Evolutionary conservation across 2,888 invertebrate genomes (phyloP).

Genomic region (Lasioglossum leucozonium): DNA sequence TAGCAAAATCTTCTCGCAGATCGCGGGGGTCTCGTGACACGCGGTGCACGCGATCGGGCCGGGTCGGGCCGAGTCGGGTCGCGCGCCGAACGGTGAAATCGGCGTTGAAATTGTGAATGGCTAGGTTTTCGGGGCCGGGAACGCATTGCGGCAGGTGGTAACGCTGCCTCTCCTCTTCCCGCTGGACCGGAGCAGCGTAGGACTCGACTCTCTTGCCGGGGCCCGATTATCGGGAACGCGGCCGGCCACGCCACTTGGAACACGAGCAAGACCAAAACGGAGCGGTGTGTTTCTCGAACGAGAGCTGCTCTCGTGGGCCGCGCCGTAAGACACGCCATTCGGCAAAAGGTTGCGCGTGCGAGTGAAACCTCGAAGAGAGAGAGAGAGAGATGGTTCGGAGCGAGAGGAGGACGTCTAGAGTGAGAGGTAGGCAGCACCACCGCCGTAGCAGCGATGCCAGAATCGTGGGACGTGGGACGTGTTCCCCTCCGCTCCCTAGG

Average conservation of each 20-base stretch:
- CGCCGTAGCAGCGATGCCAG: not conserved
- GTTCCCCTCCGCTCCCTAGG: too few species aligned
- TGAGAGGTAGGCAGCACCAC: not conserved
- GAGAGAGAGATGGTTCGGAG: conserved; percentile 17
- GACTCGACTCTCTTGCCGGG: conserved; percentile 39
- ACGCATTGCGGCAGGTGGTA: conserved; percentile 62
- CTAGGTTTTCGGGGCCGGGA: conserved; percentile 45
- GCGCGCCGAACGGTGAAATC: conserved; percentile 56
- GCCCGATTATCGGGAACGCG: conserved; percentile 69
- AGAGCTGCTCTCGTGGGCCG: conserved; percentile 50
- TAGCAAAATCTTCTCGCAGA: conserved; percentile 27
- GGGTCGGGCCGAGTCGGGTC: not conserved
- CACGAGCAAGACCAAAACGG: conserved; percentile 66
- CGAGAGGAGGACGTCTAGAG: conserved; percentile 23
- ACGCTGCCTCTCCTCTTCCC: conserved; percentile 35
- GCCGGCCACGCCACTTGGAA: conserved; percentile 66
- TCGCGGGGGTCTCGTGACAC: conserved; percentile 30
- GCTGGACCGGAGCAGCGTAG: conserved; percentile 61
- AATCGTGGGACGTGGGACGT: too few species aligned
- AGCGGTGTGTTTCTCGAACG: conserved; percentile 59
- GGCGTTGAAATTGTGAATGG: conserved; percentile 40
- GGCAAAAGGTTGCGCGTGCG: conserved; percentile 70
- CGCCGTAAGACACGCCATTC: conserved; percentile 70
- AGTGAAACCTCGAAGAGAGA: conserved; percentile 31
- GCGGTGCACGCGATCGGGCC: conserved; percentile 32